Conservation (phyloP, 2,888 invertebrate species). For the Lithosia quadra region DNA sequence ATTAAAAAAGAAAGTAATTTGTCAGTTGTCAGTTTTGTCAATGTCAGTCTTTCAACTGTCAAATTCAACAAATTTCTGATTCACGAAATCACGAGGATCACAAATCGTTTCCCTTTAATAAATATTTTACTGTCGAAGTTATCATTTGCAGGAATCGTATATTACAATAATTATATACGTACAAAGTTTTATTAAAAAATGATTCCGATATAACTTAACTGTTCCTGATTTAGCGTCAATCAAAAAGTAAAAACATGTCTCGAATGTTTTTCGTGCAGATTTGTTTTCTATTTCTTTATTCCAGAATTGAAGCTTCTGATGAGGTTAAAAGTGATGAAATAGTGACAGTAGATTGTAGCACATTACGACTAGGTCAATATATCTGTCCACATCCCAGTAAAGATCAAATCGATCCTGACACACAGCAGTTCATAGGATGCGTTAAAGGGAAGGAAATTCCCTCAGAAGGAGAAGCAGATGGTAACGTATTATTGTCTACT, state of each 20-base stretch:
- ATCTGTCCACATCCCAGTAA: conserved; percentile 93
- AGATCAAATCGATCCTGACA: conserved; percentile 94
- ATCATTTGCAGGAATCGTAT: not conserved
- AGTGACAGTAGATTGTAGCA: conserved; percentile 89
- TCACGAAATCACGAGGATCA: too few species aligned
- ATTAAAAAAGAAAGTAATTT: too few species aligned
- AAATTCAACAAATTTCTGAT: too few species aligned
- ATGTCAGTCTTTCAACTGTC: too few species aligned
- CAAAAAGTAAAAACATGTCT: conserved; percentile 29
- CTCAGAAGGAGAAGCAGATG: conserved; percentile 92
- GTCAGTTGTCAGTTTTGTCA: too few species aligned
- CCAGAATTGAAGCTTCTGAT: conserved; percentile 63
- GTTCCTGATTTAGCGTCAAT: not conserved
- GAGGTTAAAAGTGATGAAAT: conserved; percentile 67
- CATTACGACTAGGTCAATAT: conserved; percentile 92
- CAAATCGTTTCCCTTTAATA: too few species aligned
- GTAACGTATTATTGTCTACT: conserved; percentile 79
- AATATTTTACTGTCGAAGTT: not conserved
- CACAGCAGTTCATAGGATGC: conserved; percentile 95
- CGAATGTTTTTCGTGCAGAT: conserved; percentile 41
- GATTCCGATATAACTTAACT: not conserved
- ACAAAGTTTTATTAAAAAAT: not conserved
- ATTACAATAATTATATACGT: not conserved
- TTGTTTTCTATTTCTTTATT: conserved; percentile 55
- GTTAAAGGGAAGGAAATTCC: conserved; percentile 81